phyloP scores from a whole-genome alignment of 2,888 invertebrate species.

The Hirtodrosophila confusa region DNA sequence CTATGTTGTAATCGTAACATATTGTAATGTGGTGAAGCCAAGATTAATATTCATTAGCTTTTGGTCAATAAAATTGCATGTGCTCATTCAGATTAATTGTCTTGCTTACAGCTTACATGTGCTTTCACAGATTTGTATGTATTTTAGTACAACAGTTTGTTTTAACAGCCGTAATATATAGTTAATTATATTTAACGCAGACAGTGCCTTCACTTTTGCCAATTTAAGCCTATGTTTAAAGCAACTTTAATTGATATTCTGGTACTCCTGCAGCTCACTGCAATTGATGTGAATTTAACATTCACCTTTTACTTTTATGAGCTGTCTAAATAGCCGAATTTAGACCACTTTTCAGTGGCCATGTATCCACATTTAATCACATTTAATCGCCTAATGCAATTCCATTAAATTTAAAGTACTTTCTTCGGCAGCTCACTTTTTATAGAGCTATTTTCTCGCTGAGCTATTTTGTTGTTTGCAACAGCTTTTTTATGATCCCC shows the following conservation, averaged over 20 bases:
- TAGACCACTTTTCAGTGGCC: background rate
- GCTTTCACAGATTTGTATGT: background rate
- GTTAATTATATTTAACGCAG: too few species aligned
- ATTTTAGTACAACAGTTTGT: background rate
- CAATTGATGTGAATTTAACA: background rate
- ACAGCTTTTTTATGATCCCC: conserved; percentile 25
- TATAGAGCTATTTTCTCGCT: conserved; percentile 26
- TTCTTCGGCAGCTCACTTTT: conserved; percentile 17
- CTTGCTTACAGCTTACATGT: background rate
- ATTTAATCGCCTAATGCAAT: conserved; percentile 50
- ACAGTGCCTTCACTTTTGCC: background rate
- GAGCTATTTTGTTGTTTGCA: conserved; percentile 1
- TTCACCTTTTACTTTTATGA: conserved; percentile 1
- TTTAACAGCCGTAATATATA: too few species aligned
- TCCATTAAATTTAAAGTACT: conserved; percentile 37
- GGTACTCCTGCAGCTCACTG: background rate
- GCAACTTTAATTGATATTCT: background rate
- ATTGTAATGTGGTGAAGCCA: too few species aligned
- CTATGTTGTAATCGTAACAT: too few species aligned
- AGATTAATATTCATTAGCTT: too few species aligned
- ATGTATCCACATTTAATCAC: conserved; percentile 3
- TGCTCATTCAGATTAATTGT: too few species aligned
- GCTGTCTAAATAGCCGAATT: background rate
- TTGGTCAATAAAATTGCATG: too few species aligned
- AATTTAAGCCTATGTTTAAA: background rate